Evolutionary conservation across 2,888 invertebrate species (phyloP).

Genomic region (Polyommatus icarus): DNA sequence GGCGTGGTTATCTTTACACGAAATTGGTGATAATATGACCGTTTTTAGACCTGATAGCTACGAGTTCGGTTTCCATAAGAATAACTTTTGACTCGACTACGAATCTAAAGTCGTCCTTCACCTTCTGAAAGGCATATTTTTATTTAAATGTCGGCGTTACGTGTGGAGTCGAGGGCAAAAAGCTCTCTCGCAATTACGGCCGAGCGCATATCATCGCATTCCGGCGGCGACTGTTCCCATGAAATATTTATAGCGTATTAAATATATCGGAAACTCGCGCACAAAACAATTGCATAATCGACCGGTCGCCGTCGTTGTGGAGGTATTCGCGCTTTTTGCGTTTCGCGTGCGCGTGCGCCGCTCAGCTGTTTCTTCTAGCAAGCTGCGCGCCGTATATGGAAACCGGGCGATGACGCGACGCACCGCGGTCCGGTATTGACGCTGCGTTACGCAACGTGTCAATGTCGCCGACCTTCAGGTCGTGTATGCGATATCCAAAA

Average conservation of each 20-base stretch:
- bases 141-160: neutral
- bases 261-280: conserved; percentile 28
- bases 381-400: conserved; percentile 77
- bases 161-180: neutral
- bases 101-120: neutral
- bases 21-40: neutral
- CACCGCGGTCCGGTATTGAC: conserved; percentile 74
- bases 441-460: conserved; percentile 61
- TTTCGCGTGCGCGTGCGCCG: conserved; percentile 70
- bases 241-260: conserved; percentile 27
- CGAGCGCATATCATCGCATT: conserved; percentile 5
- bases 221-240: conserved; percentile 17
- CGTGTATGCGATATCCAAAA: neutral
- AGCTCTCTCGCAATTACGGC: conserved; percentile 7
- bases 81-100: neutral
- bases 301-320: conserved; percentile 44
- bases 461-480: conserved; percentile 64
- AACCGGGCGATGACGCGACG: conserved; percentile 73
- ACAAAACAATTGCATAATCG: conserved; percentile 29
- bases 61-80: neutral
- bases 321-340: conserved; percentile 63
- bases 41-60: neutral
- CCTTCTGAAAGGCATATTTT: neutral
- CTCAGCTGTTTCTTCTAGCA: conserved; percentile 79
- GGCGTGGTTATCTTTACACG: neutral